Evolutionary conservation across 30 jellyfish, hydroid and myxozoan genomes (phyloP), one percentile per base, ranked within the genome.

Genomic region (Pseudorhiza aurosa): DNA sequence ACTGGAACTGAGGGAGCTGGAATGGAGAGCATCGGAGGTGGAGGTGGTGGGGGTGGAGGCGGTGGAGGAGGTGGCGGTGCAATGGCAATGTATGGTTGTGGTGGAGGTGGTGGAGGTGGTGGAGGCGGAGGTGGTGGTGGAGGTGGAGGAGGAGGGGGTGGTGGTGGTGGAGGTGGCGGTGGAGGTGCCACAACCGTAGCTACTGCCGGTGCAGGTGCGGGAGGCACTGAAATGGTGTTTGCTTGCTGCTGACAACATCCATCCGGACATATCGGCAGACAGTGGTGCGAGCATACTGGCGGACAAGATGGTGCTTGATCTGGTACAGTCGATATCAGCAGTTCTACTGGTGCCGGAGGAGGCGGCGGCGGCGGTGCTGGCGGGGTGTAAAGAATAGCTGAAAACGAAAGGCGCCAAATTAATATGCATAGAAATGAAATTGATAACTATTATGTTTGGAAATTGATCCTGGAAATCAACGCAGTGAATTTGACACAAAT

Each of bases 361-460:
- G 91, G 84, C 27, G 97, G 97, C 24, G 94, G 91, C 22, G 91
- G 84, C 30, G 97, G 97, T 8, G 94, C 72, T 15, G 86, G 91
- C 25, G 91, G 91, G 1, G 80, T 50, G 49, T 64, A 64, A n/a
- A 30, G 25, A 55, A 80, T 36, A 5, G 91, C 91, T 80, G 84
- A 65, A 80, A 65, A 56, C 6, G 39, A 39, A 75, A 75, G 15
- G n/a, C n/a, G n/a, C n/a, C n/a, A n/a, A n/a, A n/a, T n/a, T n/a
- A n/a, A n/a, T n/a, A n/a, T n/a, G n/a, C n/a, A n/a, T n/a, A n/a
- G n/a, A n/a, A n/a, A n/a, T n/a, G n/a, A n/a, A n/a, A n/a, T n/a
- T n/a, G n/a, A n/a, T n/a, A n/a, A n/a, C n/a, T n/a, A n/a, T n/a
- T n/a, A 9, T 8, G 63, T n/a, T 12, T 49, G 63, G 63, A 28